Conservation (phyloP, 2,113 vertebrate genomes). For the Leucopsar rothschildi region DNA sequence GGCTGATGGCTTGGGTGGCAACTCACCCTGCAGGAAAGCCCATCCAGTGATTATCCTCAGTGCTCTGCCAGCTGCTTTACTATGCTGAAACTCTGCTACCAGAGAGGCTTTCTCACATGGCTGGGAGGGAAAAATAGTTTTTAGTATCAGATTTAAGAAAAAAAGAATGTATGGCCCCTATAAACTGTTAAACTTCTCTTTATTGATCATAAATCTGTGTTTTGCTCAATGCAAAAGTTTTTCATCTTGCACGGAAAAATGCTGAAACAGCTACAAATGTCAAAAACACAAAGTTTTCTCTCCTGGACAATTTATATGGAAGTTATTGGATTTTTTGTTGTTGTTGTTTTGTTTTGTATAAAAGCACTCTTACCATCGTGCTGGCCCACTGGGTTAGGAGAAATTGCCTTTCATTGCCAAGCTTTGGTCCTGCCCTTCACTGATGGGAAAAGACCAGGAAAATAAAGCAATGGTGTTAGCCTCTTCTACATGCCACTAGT, state of each 20-base stretch:
- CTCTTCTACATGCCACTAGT: background rate
- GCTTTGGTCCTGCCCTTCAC: background rate
- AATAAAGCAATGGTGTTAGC: background rate
- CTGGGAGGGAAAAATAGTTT: slow-evolving; percentile 71
- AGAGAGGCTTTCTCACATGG: slow-evolving; percentile 26
- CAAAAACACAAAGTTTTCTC: slow-evolving; percentile 79
- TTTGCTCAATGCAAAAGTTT: slow-evolving; percentile 85
- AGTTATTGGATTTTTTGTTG: slow-evolving; percentile 73
- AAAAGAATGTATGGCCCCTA: slow-evolving; percentile 72
- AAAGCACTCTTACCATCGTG: slow-evolving; percentile 45
- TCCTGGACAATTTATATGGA: slow-evolving; percentile 80
- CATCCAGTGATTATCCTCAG: background rate
- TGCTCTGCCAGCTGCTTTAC: slow-evolving; percentile 28
- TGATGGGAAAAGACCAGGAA: background rate
- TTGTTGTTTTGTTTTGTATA: slow-evolving; percentile 16
- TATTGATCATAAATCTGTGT: slow-evolving; percentile 84
- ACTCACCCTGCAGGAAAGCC: background rate
- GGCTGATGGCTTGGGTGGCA: background rate
- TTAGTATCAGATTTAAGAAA: slow-evolving; percentile 18
- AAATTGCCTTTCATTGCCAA: slow-evolving; percentile 12
- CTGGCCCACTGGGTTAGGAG: slow-evolving; percentile 35
- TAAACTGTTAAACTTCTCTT: slow-evolving; percentile 80
- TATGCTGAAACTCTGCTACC: slow-evolving; percentile 37
- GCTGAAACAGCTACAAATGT: slow-evolving; percentile 78
- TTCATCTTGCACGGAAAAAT: slow-evolving; percentile 78